Evolutionary conservation across 1,140 invertebrate genomes (phyloP).

Genomic region (Lasioglossum baleicum): DNA sequence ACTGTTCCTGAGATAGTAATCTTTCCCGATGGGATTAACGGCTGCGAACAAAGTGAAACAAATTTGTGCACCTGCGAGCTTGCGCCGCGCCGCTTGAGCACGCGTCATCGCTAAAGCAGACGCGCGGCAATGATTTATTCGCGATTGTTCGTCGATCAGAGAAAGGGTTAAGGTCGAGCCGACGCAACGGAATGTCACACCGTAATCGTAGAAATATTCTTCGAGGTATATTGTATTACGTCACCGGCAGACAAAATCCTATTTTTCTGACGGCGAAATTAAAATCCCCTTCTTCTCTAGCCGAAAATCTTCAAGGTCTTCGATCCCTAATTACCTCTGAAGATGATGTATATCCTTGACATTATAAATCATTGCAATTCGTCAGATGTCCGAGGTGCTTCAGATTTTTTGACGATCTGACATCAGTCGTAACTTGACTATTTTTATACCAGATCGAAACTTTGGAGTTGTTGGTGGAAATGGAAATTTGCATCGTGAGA

Average conservation of each 20-base stretch:
- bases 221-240: slow-evolving; percentile 40
- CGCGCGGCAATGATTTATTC: slow-evolving; percentile 51
- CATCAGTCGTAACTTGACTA: no score
- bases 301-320: not conserved
- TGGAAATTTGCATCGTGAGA: no score
- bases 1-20: not conserved
- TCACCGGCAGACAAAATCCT: slow-evolving; percentile 41
- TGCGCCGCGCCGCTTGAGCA: not conserved
- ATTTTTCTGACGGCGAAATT: not conserved
- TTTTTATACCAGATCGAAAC: no score
- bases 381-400: no score
- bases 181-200: slow-evolving; percentile 18
- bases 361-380: no score
- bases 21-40: not conserved
- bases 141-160: slow-evolving; percentile 39
- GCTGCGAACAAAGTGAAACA: not conserved
- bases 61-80: not conserved
- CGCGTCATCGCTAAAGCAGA: slow-evolving; percentile 51
- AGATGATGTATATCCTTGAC: no score
- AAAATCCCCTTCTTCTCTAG: not conserved
- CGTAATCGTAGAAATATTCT: slow-evolving; percentile 57
- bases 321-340: not conserved
- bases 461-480: no score
- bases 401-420: no score
- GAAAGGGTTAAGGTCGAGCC: slow-evolving; percentile 58